Evolutionary conservation across 2,888 invertebrate genomes (phyloP).

Genomic region (Epicampocera succincta): DNA sequence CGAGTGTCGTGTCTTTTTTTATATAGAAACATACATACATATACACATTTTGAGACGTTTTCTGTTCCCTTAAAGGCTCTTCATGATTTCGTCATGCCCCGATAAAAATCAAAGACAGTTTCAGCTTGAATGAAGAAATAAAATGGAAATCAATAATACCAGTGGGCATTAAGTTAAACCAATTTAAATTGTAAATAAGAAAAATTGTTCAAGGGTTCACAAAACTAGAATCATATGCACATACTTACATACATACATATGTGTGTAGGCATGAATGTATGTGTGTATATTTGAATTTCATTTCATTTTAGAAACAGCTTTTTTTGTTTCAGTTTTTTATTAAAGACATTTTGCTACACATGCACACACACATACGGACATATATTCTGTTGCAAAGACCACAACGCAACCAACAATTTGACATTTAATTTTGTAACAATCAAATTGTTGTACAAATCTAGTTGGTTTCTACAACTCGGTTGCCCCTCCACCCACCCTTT

Average conservation of each 20-base stretch:
- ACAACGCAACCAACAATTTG: slow-evolving; percentile 61
- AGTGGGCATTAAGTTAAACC: slow-evolving; percentile 15
- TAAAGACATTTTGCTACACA: slow-evolving; percentile 1
- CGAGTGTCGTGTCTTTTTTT: too few relatives aligned
- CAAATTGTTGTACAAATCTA: slow-evolving; percentile 34
- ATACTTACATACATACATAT: too few relatives aligned
- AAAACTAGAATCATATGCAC: background rate
- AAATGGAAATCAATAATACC: slow-evolving; percentile 36
- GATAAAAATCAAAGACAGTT: too few relatives aligned
- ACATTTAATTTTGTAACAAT: slow-evolving; percentile 63
- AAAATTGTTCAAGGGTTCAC: background rate
- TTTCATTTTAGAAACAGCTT: slow-evolving; percentile 24
- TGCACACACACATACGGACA: too few relatives aligned
- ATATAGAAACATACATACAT: too few relatives aligned
- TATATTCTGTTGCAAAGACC: slow-evolving; percentile 35
- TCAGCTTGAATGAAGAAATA: slow-evolving; percentile 1
- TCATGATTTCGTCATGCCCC: too few relatives aligned
- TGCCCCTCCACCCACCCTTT: background rate
- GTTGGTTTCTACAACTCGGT: background rate
- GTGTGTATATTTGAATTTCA: background rate
- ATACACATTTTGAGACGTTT: too few relatives aligned
- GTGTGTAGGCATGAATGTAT: background rate
- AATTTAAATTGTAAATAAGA: slow-evolving; percentile 27
- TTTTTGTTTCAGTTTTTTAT: slow-evolving; percentile 20
- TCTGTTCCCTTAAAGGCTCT: too few relatives aligned